Conservation (phyloP, 2,888 invertebrate genomes). For the Caenorhabditis macrosperma region DNA sequence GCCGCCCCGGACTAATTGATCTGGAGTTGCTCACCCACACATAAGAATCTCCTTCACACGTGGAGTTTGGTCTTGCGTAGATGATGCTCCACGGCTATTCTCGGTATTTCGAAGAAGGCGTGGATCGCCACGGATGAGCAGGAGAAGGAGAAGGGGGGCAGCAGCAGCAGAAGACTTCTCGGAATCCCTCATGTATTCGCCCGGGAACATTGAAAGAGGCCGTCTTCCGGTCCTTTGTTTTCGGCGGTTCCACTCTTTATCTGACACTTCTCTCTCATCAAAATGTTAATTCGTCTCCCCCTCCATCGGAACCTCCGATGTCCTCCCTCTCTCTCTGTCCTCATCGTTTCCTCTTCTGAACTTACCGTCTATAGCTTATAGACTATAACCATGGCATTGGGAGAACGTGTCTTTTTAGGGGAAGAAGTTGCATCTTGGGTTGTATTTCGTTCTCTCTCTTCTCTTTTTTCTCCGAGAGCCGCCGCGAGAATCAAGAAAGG, state of each 20-base stretch:
- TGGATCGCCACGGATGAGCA: neutral
- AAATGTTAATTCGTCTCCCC: no score
- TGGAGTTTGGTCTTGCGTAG: conserved; percentile 4
- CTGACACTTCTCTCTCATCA: neutral
- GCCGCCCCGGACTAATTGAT: conserved; percentile 29
- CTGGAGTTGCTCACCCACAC: conserved; percentile 10
- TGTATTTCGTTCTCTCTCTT: no score
- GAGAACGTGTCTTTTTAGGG: no score
- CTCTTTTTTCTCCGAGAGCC: neutral
- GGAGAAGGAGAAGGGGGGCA: neutral
- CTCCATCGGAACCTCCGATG: no score
- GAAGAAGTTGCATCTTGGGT: no score
- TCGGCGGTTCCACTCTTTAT: neutral
- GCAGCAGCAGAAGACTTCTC: no score
- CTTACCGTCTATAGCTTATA: no score
- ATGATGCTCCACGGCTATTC: neutral
- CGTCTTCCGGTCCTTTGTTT: neutral
- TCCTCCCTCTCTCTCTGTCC: no score
- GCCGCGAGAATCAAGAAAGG: neutral
- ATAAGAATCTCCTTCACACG: neutral
- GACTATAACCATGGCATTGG: no score
- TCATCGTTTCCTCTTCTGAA: no score
- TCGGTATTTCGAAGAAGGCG: neutral
- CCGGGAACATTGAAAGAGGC: neutral
- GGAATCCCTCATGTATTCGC: neutral